Evolutionary conservation across 1,140 invertebrate species (phyloP).

Genomic region (Lordiphosa clarofinis): DNA sequence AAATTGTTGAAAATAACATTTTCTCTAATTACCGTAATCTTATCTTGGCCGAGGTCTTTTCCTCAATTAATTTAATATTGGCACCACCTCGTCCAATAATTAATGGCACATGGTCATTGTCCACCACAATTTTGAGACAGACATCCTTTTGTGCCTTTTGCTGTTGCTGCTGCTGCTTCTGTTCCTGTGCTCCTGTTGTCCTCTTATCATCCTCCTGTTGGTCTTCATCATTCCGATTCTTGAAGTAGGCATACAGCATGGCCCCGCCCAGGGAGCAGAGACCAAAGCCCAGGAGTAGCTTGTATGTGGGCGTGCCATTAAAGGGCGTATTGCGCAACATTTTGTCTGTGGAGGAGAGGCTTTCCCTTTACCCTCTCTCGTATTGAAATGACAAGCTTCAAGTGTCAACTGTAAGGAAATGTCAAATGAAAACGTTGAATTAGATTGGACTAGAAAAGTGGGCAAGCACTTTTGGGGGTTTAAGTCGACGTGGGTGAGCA

Average conservation of each 20-base stretch:
- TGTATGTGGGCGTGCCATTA: slow-evolving; percentile 62
- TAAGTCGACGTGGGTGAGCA: background rate
- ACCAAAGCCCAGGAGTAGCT: slow-evolving; percentile 73
- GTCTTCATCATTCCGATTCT: slow-evolving; percentile 63
- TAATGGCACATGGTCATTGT: slow-evolving; percentile 74
- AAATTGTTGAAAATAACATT: slow-evolving; percentile 1
- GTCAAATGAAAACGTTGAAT: background rate
- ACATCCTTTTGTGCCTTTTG: slow-evolving; percentile 52
- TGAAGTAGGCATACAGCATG: slow-evolving; percentile 76
- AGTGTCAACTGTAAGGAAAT: slow-evolving; percentile 26
- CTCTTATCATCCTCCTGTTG: slow-evolving; percentile 20
- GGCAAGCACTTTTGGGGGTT: background rate
- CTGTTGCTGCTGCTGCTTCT: slow-evolving; percentile 14
- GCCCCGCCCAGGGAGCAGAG: slow-evolving; percentile 74
- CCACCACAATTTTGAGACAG: slow-evolving; percentile 60
- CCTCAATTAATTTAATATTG: slow-evolving; percentile 86
- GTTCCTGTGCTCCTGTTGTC: background rate
- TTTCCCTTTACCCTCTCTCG: too few species aligned
- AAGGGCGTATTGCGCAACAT: slow-evolving; percentile 72
- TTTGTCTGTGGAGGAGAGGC: slow-evolving; percentile 7
- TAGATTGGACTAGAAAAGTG: background rate
- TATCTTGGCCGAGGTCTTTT: slow-evolving; percentile 85
- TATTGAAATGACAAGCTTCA: background rate
- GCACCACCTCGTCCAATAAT: slow-evolving; percentile 84
- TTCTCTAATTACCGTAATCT: slow-evolving; percentile 81